Evolutionary conservation across 2,888 invertebrate species (phyloP).

Genomic region (Lepidonotus clava): DNA sequence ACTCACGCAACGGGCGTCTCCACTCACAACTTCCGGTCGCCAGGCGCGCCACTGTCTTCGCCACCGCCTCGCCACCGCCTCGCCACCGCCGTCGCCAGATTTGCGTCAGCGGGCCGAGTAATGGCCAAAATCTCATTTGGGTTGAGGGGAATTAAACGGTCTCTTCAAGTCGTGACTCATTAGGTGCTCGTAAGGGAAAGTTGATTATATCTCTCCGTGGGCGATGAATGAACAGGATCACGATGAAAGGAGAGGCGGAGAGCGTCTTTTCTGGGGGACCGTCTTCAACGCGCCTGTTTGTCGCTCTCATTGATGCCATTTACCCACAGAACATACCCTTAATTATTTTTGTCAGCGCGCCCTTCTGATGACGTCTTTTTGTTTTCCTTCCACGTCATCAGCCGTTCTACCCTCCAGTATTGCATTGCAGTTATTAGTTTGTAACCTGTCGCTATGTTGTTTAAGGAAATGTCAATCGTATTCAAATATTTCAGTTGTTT

Average conservation of each 20-base stretch:
- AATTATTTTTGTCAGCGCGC: no score
- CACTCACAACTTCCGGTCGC: not conserved
- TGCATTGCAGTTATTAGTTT: no score
- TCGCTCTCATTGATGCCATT: no score
- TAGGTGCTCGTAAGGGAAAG: slow-evolving; percentile 38
- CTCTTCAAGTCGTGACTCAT: slow-evolving; percentile 45
- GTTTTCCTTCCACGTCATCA: no score
- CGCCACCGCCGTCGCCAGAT: not conserved
- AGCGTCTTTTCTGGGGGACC: no score
- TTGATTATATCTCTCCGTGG: slow-evolving; percentile 33
- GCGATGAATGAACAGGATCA: slow-evolving; percentile 34
- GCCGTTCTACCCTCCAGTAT: no score
- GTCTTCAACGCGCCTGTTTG: no score
- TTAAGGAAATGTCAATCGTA: no score
- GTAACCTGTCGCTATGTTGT: no score
- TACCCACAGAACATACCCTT: no score
- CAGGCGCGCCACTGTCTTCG: not conserved
- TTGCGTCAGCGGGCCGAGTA: slow-evolving; percentile 13
- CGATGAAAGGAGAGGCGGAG: slow-evolving; percentile 41
- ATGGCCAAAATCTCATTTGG: slow-evolving; percentile 41
- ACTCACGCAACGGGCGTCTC: slow-evolving; percentile 18
- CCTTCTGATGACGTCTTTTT: no score
- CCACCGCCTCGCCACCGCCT: not conserved
- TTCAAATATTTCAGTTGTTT: no score
- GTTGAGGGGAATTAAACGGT: slow-evolving; percentile 36